phyloP scores from a whole-genome alignment of 2,888 invertebrate species.

The Pterobdella sp. region DNA sequence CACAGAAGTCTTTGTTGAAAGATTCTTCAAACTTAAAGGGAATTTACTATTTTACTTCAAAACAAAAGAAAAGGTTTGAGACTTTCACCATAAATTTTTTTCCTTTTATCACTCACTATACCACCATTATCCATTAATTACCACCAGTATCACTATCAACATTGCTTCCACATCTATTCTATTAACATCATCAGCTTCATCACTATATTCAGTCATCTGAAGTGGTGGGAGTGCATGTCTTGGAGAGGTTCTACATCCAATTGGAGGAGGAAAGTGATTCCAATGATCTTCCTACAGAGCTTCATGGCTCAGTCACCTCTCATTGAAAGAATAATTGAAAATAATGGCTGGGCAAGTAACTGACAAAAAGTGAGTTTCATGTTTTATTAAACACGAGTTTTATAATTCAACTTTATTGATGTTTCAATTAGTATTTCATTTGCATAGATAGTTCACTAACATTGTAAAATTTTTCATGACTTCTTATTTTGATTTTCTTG shows the following conservation, averaged over 20 bases:
- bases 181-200: not conserved
- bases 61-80: constrained; percentile 65
- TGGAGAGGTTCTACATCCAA: constrained; percentile 76
- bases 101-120: not conserved
- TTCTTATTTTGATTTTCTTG: too few relatives aligned
- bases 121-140: not conserved
- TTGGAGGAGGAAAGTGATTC: constrained; percentile 56
- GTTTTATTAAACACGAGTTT: too few relatives aligned
- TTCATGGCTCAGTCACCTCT: too few relatives aligned
- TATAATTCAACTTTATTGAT: too few relatives aligned
- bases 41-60: constrained; percentile 88
- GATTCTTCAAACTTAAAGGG: constrained; percentile 84
- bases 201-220: constrained; percentile 61
- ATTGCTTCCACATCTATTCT: not conserved
- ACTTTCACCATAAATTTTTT: not conserved
- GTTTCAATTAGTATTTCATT: too few relatives aligned
- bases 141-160: not conserved
- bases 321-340: too few relatives aligned
- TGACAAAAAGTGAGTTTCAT: too few relatives aligned
- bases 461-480: too few relatives aligned
- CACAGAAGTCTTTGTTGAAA: constrained; percentile 64
- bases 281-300: constrained; percentile 56
- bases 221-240: constrained; percentile 75
- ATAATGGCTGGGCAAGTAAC: too few relatives aligned
- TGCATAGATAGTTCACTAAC: too few relatives aligned